phyloP scores from a whole-genome alignment of 1,140 invertebrate species.

The Drosophila parvula region DNA sequence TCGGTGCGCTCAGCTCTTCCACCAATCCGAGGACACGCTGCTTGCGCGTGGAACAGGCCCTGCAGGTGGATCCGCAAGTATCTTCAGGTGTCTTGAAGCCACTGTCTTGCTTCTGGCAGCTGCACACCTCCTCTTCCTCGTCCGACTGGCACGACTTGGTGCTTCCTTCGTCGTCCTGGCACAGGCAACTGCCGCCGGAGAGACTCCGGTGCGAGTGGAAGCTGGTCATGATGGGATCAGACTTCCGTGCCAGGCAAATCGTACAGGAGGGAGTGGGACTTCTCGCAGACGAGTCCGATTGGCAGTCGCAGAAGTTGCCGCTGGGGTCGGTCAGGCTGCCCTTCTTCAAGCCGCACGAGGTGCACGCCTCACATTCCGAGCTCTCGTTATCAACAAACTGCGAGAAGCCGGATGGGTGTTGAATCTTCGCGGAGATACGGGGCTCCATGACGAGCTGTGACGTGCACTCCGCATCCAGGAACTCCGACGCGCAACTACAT shows the following conservation, averaged over 20 bases:
- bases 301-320: slow-evolving; percentile 16
- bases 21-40: slow-evolving; percentile 29
- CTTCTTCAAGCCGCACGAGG: background rate
- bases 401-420: slow-evolving; percentile 7
- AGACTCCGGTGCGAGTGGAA: slow-evolving; percentile 17
- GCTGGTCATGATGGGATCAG: slow-evolving; percentile 13
- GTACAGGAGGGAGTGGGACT: background rate
- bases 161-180: background rate
- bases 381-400: background rate
- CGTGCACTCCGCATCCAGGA: background rate
- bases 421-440: slow-evolving; percentile 8
- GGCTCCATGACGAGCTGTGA: background rate
- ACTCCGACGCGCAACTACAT: background rate
- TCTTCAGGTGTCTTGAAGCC: slow-evolving; percentile 7
- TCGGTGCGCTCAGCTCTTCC: slow-evolving; percentile 20
- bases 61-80: background rate
- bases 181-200: slow-evolving; percentile 7
- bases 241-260: background rate
- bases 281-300: background rate
- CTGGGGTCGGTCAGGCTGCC: background rate
- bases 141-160: background rate
- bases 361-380: background rate
- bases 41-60: slow-evolving; percentile 18
- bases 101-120: background rate
- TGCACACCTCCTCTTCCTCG: background rate